phyloP scores from a whole-genome alignment of 2,113 vertebrate genomes.

The Machaerirhynchus nigripectus region DNA sequence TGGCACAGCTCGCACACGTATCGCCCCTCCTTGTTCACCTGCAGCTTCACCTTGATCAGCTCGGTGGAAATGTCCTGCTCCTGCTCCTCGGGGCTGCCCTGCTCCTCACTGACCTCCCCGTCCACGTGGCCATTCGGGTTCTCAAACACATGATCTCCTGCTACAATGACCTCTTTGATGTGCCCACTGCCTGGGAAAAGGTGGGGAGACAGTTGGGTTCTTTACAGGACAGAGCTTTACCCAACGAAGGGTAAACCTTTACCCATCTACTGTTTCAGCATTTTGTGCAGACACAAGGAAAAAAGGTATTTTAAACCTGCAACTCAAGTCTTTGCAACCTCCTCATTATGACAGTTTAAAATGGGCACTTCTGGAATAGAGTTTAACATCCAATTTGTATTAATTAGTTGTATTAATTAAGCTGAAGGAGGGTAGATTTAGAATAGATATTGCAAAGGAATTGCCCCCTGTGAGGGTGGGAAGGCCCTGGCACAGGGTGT shows the following conservation, averaged over 20 bases:
- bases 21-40: conserved; percentile 86
- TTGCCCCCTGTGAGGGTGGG: fast-evolving
- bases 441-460: background rate
- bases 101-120: conserved; percentile 43
- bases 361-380: fast-evolving
- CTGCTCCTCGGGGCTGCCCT: conserved; percentile 28
- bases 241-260: no score
- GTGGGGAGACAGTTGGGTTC: background rate
- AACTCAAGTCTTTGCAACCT: fast-evolving
- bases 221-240: background rate
- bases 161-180: conserved; percentile 77
- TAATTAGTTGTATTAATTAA: background rate
- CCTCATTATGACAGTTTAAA: background rate
- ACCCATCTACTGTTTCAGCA: background rate
- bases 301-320: background rate
- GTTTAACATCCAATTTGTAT: background rate
- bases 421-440: background rate
- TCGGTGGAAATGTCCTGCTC: conserved; percentile 57
- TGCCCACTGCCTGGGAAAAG: conserved; percentile 69
- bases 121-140: conserved; percentile 59
- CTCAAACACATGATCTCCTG: conserved; percentile 56
- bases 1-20: conserved; percentile 88
- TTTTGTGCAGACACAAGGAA: background rate
- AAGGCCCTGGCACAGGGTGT: background rate
- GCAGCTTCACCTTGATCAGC: conserved; percentile 73